Evolutionary conservation across 1,140 invertebrate species (phyloP).

Genomic region (Halesus radiatus): DNA sequence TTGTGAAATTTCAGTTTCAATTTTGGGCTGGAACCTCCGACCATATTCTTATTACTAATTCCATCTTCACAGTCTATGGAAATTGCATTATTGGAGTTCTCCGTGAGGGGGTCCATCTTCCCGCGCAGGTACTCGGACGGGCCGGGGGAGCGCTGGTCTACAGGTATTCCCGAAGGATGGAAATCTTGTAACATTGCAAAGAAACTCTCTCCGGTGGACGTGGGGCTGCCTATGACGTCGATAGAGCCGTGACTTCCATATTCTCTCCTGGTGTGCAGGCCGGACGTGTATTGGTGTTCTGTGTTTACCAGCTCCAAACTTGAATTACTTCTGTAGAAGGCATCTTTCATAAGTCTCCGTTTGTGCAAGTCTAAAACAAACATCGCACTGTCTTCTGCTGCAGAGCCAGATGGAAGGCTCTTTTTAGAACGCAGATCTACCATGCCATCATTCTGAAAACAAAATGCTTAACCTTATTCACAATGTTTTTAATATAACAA

Average conservation of each 20-base stretch:
- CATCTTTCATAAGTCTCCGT: constrained; percentile 48
- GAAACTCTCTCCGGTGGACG: constrained; percentile 75
- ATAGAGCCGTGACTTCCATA: constrained; percentile 75
- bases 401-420: constrained; percentile 45
- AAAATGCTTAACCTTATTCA: too few relatives aligned
- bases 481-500: too few relatives aligned
- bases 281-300: constrained; percentile 60
- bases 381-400: constrained; percentile 32
- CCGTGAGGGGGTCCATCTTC: constrained; percentile 62
- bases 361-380: constrained; percentile 49
- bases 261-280: constrained; percentile 69
- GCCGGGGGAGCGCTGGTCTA: constrained; percentile 76
- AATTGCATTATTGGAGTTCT: constrained; percentile 61
- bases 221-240: constrained; percentile 69
- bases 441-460: constrained; percentile 46
- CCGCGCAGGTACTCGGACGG: constrained; percentile 74
- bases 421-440: constrained; percentile 45
- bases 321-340: constrained; percentile 73
- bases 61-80: constrained; percentile 66
- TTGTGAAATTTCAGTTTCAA: constrained; percentile 80
- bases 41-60: constrained; percentile 59
- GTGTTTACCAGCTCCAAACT: constrained; percentile 72
- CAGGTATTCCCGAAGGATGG: constrained; percentile 70
- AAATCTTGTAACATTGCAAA: constrained; percentile 87
- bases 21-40: constrained; percentile 78